Conservation (phyloP, 2,888 invertebrate genomes). For the Aplocera efformata region DNA sequence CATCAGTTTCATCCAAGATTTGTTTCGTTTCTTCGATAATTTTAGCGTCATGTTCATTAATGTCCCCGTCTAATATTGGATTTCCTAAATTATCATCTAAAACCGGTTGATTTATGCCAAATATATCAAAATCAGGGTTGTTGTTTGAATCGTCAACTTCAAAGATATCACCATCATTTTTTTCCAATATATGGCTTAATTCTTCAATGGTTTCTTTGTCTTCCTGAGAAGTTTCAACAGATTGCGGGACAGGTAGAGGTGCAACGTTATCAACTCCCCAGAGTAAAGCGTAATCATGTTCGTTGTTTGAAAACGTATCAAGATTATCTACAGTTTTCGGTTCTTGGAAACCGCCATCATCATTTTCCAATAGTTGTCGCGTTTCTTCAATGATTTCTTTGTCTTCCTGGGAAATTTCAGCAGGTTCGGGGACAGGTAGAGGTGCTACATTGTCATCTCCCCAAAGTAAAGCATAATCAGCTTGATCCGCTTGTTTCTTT, state of each 20-base stretch:
- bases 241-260: slow-evolving; percentile 23
- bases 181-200: slow-evolving; percentile 20
- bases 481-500: slow-evolving; percentile 13
- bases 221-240: slow-evolving; percentile 5
- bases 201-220: slow-evolving; percentile 22
- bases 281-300: slow-evolving; percentile 14
- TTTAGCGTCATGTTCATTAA: slow-evolving; percentile 3
- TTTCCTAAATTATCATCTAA: too few species aligned
- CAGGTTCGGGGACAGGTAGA: slow-evolving; percentile 20
- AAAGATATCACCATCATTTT: slow-evolving; percentile 23
- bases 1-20: slow-evolving; percentile 10
- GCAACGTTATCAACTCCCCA: slow-evolving; percentile 28
- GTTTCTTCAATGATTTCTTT: slow-evolving; percentile 25
- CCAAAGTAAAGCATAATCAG: slow-evolving; percentile 28
- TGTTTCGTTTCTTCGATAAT: slow-evolving; percentile 11
- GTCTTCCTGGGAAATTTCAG: slow-evolving; percentile 6
- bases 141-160: neutral
- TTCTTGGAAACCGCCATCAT: slow-evolving; percentile 24
- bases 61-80: neutral
- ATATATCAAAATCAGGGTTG: slow-evolving; percentile 1
- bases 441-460: slow-evolving; percentile 26
- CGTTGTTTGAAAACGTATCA: neutral
- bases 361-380: slow-evolving; percentile 17
- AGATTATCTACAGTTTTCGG: slow-evolving; percentile 1
- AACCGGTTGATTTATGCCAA: too few species aligned